Evolutionary conservation across 2,797 vertebrate genomes (phyloP).

Genomic region (Mionectes olivaceus): DNA sequence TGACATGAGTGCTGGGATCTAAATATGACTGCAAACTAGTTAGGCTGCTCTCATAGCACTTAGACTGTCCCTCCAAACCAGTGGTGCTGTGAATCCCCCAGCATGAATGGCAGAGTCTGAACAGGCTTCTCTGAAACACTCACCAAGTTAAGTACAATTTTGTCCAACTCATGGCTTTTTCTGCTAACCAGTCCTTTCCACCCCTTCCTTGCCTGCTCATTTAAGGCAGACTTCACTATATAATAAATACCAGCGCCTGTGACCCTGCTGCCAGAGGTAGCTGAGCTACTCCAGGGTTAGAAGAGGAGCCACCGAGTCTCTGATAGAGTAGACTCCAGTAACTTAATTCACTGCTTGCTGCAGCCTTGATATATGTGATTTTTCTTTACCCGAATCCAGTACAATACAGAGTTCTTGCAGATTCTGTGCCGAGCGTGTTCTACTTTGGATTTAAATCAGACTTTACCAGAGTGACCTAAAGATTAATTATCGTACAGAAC

Average conservation of each 20-base stretch:
- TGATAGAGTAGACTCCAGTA: not conserved
- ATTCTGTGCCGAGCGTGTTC: not conserved
- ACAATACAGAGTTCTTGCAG: not conserved
- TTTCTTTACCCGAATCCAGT: not conserved
- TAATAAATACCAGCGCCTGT: not conserved
- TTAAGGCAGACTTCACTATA: not conserved
- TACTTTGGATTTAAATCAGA: constrained; percentile 22
- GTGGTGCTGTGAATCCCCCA: not conserved
- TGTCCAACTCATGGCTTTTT: not conserved
- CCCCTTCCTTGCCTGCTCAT: not conserved
- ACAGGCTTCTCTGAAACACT: not conserved
- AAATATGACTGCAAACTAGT: not conserved
- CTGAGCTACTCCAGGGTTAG: not conserved
- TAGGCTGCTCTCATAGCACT: not conserved
- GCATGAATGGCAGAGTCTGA: not conserved
- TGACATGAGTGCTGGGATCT: not conserved
- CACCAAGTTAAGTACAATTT: not conserved
- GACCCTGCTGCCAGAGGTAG: not conserved
- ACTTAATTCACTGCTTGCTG: constrained; percentile 13
- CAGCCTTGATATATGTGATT: not conserved
- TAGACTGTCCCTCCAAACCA: not conserved
- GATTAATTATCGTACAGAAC: constrained; percentile 19
- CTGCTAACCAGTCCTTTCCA: not conserved
- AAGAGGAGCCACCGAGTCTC: not conserved
- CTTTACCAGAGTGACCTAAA: not conserved